Base-by-base conservation (phyloP, 1,140 invertebrate genomes). In the Cryptotermes secundus region DNA sequence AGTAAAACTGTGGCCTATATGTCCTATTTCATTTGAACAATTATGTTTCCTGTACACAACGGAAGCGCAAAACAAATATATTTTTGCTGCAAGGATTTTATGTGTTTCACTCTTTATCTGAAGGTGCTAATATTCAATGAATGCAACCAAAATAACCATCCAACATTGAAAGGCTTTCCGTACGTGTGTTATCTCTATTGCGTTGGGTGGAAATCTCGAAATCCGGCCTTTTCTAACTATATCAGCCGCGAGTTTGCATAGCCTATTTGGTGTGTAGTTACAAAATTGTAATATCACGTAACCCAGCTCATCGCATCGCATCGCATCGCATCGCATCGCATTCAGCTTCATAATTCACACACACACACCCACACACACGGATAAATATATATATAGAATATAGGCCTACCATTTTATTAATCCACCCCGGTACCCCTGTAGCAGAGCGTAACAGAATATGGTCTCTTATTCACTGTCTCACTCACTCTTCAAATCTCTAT, bases 401-500 rank as follows among this genome's bases (percentile, higher is more conserved):
- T 72, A 49, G 3, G 38, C 16, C 38, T 42, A 59, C 19, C 59
- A 0, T 72, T 72, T 31, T n/a, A 72, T 72, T 31, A 72, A 72
- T 26, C 31, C 59, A 72, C 59, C n/a, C 59, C 59, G 9, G n/a
- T 72, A 72, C 59, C n/a, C 59, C 59, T 10, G 45, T 22, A 10
- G n/a, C 10, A 59, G 53, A 24, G 3, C 14, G 59, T 72, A 72
- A 72, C 31, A n/a, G 31, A 72, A 72, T 72, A 72, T 31, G 7
- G n/a, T 72, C 59, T 72, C 7, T 26, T 59, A 59, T 22, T 26
- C 59, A 31, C 59, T 72, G 26, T 31, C 59, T 72, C 59, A 72
- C 59, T 72, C 59, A 72, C 59, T 72, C n/a, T 72, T 72, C 59
- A 72, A 72, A 72, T 72, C 59, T 72, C 59, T 72, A n/a, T 72